phyloP scores from a whole-genome alignment of 2,797 vertebrate genomes.

The Enteromius paludinosus region DNA sequence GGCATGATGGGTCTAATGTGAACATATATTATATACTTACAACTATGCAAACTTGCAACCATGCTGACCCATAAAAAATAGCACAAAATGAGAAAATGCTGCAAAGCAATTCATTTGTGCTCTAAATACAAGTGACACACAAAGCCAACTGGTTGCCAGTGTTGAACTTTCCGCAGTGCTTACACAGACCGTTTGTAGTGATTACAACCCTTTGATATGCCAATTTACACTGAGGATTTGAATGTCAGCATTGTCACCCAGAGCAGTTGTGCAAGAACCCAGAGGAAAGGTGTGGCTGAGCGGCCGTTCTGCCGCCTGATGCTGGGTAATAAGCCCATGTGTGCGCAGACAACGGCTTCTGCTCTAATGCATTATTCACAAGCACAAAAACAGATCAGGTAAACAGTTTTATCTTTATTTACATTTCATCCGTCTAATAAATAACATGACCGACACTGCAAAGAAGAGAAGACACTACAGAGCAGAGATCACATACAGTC shows the following conservation, averaged over 20 bases:
- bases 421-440: constrained; percentile 50
- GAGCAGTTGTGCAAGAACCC: constrained; percentile 23
- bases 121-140: constrained; percentile 31
- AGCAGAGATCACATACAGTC: constrained; percentile 42
- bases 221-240: constrained; percentile 40
- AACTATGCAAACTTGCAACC: constrained; percentile 7
- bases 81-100: constrained; percentile 1
- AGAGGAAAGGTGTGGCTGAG: constrained; percentile 13
- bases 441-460: constrained; percentile 50
- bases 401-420: constrained; percentile 60
- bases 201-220: constrained; percentile 54
- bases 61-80: not conserved
- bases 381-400: constrained; percentile 50
- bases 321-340: constrained; percentile 46
- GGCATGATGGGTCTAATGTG: not conserved
- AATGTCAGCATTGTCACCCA: constrained; percentile 49
- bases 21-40: not conserved
- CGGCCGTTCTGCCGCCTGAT: constrained; percentile 23
- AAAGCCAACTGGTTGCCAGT: not conserved
- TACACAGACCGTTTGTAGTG: constrained; percentile 42
- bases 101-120: constrained; percentile 24
- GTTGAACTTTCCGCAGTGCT: constrained; percentile 29
- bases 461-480: constrained; percentile 41
- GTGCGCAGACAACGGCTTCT: constrained; percentile 38
- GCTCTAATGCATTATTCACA: constrained; percentile 58